phyloP scores from a whole-genome alignment of 53 echinoderm and acorn worm species.

The Luidia sarsii region DNA sequence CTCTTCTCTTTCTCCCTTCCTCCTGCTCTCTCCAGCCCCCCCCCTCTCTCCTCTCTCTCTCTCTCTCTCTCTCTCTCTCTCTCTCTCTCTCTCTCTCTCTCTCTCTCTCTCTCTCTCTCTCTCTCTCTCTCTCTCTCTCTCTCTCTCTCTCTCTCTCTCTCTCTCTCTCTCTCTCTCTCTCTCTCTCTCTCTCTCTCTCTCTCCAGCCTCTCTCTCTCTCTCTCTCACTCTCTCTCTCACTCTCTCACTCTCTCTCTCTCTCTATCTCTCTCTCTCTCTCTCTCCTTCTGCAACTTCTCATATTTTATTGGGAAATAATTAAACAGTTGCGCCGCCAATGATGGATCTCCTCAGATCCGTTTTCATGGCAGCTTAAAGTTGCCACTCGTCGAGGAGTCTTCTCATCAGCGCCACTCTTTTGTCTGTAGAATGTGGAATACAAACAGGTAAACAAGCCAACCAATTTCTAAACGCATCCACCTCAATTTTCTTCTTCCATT shows the following conservation, averaged over 20 bases:
- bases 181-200: neutral
- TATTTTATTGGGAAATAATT: neutral
- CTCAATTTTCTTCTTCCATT: too few relatives aligned
- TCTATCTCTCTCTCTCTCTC: too few relatives aligned
- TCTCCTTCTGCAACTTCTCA: neutral
- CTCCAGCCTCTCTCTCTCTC: neutral
- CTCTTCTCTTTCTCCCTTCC: neutral
- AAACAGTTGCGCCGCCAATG: too few relatives aligned
- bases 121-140: neutral
- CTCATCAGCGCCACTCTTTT: too few relatives aligned
- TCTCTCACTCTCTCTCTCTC: too few relatives aligned
- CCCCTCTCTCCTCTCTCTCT: neutral
- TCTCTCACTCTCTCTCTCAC: neutral
- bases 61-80: conserved; percentile 1
- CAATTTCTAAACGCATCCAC: too few relatives aligned
- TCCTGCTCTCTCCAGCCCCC: too few relatives aligned
- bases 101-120: neutral
- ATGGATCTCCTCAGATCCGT: too few relatives aligned
- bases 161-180: neutral
- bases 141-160: neutral
- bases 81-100: neutral
- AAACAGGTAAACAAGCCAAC: too few relatives aligned
- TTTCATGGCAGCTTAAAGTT: too few relatives aligned
- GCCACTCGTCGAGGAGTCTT: too few relatives aligned
- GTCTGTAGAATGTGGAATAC: too few relatives aligned